These are phyloP conservation scores for Stenolophus ochropezus DNA, from an alignment of 2,888 invertebrate species.

Conservation along the genomic window DNA sequence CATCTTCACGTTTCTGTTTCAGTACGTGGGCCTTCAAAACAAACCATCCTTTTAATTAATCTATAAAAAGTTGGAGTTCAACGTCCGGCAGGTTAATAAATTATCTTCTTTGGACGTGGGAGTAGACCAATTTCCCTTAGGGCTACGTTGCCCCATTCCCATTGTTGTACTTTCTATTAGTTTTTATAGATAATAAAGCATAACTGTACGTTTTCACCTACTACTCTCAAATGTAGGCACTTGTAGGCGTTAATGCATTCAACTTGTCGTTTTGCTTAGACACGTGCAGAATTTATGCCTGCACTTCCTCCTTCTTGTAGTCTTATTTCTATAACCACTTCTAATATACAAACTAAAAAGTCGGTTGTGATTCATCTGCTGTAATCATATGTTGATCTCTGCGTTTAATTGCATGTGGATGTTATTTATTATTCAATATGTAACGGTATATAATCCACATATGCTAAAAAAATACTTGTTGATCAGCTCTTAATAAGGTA, in stretches of 20 bases:
- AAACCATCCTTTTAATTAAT: slow-evolving; percentile 10
- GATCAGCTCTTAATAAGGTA: too few species aligned
- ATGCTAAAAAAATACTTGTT: too few species aligned
- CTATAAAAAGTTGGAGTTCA: slow-evolving; percentile 17
- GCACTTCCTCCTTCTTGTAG: not conserved
- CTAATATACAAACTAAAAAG: not conserved
- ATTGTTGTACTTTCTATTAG: slow-evolving; percentile 28
- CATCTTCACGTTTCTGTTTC: too few species aligned
- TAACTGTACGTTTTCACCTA: slow-evolving; percentile 20
- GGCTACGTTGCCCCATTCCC: not conserved
- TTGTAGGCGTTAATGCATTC: slow-evolving; percentile 11
- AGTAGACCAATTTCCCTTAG: slow-evolving; percentile 10
- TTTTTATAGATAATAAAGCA: slow-evolving; percentile 18
- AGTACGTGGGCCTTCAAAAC: not conserved
- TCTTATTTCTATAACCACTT: not conserved
- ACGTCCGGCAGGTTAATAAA: slow-evolving; percentile 16
- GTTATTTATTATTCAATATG: not conserved
- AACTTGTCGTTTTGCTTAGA: slow-evolving; percentile 1
- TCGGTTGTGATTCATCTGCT: not conserved
- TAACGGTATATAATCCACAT: slow-evolving; percentile 5
- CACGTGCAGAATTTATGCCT: slow-evolving; percentile 15
- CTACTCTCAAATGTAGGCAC: slow-evolving; percentile 12
- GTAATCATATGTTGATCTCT: not conserved
- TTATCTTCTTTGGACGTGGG: slow-evolving; percentile 9
- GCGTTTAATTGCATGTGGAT: not conserved